Evolutionary conservation across 2,888 invertebrate species (phyloP).

Genomic region (Leptopilina drosophilae): DNA sequence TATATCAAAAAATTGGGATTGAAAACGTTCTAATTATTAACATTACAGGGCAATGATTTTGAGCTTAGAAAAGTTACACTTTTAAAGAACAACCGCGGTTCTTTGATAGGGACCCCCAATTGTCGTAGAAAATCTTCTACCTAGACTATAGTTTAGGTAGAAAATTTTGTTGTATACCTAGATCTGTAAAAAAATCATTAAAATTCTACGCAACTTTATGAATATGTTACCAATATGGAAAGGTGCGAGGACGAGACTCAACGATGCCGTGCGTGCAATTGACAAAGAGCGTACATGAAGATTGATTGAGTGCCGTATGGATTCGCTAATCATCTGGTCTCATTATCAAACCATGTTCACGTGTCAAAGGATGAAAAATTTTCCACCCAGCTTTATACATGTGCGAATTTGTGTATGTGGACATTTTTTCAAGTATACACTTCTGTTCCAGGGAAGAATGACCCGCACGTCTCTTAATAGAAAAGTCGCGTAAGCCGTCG

Average conservation of each 20-base stretch:
- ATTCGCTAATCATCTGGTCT: conserved; percentile 69
- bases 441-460: conserved; percentile 44
- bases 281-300: conserved; percentile 65
- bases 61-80: no score
- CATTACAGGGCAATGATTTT: no score
- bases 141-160: no score
- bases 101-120: no score
- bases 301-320: conserved; percentile 68
- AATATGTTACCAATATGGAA: conserved; percentile 19
- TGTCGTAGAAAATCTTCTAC: no score
- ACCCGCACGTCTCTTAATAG: conserved; percentile 67
- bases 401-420: background rate
- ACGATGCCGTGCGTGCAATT: conserved; percentile 70
- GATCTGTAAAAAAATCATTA: no score
- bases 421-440: conserved; percentile 12
- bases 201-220: background rate
- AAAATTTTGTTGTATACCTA: no score
- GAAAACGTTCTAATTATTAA: no score
- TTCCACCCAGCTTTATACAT: background rate
- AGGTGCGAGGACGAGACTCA: conserved; percentile 27
- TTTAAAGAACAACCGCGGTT: no score
- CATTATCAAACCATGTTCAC: conserved; percentile 60
- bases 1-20: no score
- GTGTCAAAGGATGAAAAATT: conserved; percentile 28
- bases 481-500: conserved; percentile 74